phyloP scores from a whole-genome alignment of 1,140 invertebrate species.

The Zelostemma sp. region DNA sequence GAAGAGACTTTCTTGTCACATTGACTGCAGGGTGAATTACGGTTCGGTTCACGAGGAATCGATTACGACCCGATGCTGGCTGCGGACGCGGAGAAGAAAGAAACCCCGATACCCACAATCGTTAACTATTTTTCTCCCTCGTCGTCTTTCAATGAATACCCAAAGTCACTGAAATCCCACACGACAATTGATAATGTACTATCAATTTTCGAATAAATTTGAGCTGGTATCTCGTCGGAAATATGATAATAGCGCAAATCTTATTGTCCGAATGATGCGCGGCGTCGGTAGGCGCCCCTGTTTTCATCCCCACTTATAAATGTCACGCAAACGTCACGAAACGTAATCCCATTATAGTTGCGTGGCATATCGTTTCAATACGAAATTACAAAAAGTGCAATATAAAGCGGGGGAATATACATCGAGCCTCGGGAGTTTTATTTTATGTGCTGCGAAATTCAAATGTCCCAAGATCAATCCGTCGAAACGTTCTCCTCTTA shows the following conservation, averaged over 20 bases:
- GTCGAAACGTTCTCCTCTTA: not conserved
- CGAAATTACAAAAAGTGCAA: constrained; percentile 35
- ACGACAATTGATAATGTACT: not conserved
- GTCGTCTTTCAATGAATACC: not conserved
- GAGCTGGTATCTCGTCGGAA: not conserved
- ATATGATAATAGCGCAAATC: not conserved
- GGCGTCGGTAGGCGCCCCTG: not conserved
- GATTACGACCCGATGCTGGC: constrained; percentile 60
- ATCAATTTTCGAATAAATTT: not conserved
- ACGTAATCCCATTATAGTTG: constrained; percentile 31
- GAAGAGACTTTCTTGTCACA: constrained; percentile 69
- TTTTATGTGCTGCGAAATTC: not conserved
- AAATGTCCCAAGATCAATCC: not conserved
- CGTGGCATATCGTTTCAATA: constrained; percentile 18
- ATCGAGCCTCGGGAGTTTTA: constrained; percentile 17
- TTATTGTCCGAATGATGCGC: constrained; percentile 6
- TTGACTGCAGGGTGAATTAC: constrained; percentile 66
- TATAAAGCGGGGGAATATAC: constrained; percentile 12
- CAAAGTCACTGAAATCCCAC: not conserved
- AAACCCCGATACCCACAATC: constrained; percentile 3
- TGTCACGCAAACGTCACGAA: constrained; percentile 19
- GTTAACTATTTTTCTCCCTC: constrained; percentile 2
- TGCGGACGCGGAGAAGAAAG: constrained; percentile 38
- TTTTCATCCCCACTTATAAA: constrained; percentile 16
- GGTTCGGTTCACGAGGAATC: constrained; percentile 68